Evolutionary conservation across 2,113 vertebrate genomes (phyloP), one percentile per base, ranked within the genome.

Genomic region (Aegithalos caudatus): DNA sequence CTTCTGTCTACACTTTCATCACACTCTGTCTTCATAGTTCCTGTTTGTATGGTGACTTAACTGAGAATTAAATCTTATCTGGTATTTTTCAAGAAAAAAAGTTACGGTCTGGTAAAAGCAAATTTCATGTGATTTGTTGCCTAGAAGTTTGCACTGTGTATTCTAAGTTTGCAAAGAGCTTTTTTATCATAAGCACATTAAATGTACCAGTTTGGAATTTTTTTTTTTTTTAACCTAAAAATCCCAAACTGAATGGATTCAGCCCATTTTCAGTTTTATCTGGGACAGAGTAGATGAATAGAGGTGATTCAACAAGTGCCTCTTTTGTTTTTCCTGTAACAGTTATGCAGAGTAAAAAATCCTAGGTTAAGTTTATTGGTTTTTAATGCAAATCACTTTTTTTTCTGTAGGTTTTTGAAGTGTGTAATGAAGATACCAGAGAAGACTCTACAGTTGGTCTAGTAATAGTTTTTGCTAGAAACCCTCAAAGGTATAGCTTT

Each of bases 381-480:
- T 90, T 90, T 53, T 73, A 71, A 47, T 44, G 48, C 64, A 67
- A 76, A 81, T 35, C 1, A 28, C 66, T 83, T 93, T n/a, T n/a
- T 37, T 66, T 96, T 95, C 50, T 88, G 28, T 78, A 98, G 98
- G 95, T 97, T 72, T 99, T 98, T 95, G 79, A 96, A 81, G 92
- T 5, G 0, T 98, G 96, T 61, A 98, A 97, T 88, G 91, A 97
- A 94, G 96, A 92, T n/a, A 95, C 95, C 94, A 95, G 98, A 96
- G 97, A 98, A 70, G 97, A 98, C 73, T 96, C 98, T 69, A 97
- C 98, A 94, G 94, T 98, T 47, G 97, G 95, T 33, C 92, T 98
- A 24, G 94, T 97, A 38, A 98, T 96, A 98, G 96, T 95, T 71
- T 98, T 97, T 97, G 96, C 60, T 98, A 98, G 86, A 98, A 99